Base-by-base conservation (phyloP, 2,113 vertebrate genomes). In the Rana temporaria region DNA sequence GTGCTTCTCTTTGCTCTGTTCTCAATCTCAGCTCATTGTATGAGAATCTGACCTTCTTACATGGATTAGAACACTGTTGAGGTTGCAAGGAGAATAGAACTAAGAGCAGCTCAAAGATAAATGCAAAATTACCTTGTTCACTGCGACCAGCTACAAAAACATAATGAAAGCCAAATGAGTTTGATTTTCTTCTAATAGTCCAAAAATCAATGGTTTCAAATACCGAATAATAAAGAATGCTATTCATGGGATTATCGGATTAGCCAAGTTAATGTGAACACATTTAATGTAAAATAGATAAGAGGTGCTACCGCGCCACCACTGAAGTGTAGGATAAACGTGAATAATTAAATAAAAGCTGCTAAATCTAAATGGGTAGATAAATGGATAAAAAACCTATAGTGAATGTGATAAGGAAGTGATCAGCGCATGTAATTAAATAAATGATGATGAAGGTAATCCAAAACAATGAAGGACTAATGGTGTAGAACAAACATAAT, bases 11-110 rank as follows among this genome's bases (percentile, higher is more conserved):
- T 75, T 68, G 17, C 53, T 76, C 53, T 48, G 71, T 30, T 59
- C 72, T 67, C 52, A 59, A 55, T 65, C 72, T 68, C 32, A 68
- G 53, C 81, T 83, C 64, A 83, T 76, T 83, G 81, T 76, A 68
- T 9, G 63, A 68, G 64, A 83, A 76, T 83, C 63, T 76, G 63
- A 76, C 81, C 72, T 60, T 65, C 71, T 67, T 68, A 34, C 65
- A 83, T 76, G 63, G 62, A 83, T 83, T 83, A 83, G 11, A 15
- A 66, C 42, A 55, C 26, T 63, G 42, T 73, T 81, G 62, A 64
- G 24, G 62, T 79, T 59, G 64, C 11, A 15, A 74, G 53, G 38
- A 65, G 19, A 57, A 59, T 67, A 64, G 22, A 74, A 19, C 30
- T 56, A 42, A 74, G 64, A 52, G 34, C 19, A 24, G 78, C 19